Base-by-base conservation (phyloP, 2,797 vertebrate genomes). In the Myotis vivesi region DNA sequence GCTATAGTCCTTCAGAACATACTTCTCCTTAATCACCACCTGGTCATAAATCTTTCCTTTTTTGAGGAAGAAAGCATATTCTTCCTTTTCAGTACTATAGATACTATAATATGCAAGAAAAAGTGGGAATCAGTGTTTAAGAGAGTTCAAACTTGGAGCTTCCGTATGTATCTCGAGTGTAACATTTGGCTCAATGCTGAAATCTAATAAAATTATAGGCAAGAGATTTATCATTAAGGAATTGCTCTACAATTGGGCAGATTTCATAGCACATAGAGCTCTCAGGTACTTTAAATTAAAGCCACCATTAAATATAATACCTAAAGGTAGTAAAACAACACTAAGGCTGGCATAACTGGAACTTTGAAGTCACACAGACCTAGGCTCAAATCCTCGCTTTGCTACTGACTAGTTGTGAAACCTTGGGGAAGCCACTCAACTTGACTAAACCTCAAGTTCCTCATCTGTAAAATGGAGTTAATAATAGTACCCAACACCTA, bases 391-490 rank as follows among this genome's bases (percentile, higher is more conserved):
- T 86, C 55, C 57, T 87, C 55, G 55, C 51, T 55, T 72, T 87
- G 55, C 20, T 59, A 55, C 33, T 62, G 81, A 38, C 51, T 89
- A 17, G n/a, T 44, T 87, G 36, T 41, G 41, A 92, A 91, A 81
- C 49, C 81, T 53, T 20, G 71, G 55, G 49, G 44, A 87, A 87
- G n/a, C 71, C 64, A 23, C 30, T 83, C 28, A 23, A 53, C 46
- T 36, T 81, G 49, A 90, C 51, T 76, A 91, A 79, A 85, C 44
- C 36, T 95, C 68, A 89, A 96, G 69, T 89, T 91, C 75, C 76
- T 90, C 75, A 94, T 91, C 84, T 79, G 12, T 91, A 84, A 91
- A 94, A 89, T 79, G 59, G 88, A 17, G 41, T 82, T 87, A 80
- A 84, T 81, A 84, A 87, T 49, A 82, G 80, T 51, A 38, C 33